These are phyloP conservation scores for Oligia latruncula DNA, from an alignment of 2,888 invertebrate species.

Conservation along the genomic window DNA sequence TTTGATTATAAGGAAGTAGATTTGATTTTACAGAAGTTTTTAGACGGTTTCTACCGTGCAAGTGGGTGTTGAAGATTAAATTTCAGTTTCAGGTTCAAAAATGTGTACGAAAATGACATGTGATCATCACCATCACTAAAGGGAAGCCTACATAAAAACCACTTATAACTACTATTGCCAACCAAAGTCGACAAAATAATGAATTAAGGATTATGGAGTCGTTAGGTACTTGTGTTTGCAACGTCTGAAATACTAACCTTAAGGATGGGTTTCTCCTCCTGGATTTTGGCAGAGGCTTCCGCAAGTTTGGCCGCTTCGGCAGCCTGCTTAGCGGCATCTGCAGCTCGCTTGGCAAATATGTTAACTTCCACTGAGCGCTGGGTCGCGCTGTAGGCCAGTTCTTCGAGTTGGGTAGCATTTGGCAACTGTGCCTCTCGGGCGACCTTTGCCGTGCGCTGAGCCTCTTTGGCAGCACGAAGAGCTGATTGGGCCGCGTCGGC, in stretches of 20 bases:
- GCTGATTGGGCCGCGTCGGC: neutral
- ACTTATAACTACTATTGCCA: neutral
- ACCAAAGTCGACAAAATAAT: neutral
- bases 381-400: neutral
- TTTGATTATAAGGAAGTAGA: neutral
- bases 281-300: too few species aligned
- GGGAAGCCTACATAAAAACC: neutral
- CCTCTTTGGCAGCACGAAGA: neutral
- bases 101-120: too few species aligned
- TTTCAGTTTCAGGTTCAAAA: neutral
- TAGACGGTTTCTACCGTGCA: neutral
- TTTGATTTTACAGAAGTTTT: neutral
- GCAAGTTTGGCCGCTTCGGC: neutral
- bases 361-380: too few species aligned
- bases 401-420: neutral
- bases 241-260: neutral
- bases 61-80: neutral
- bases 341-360: neutral
- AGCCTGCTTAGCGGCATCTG: neutral
- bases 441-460: neutral
- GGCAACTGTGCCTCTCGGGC: neutral
- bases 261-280: neutral
- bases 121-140: neutral
- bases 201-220: neutral
- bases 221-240: neutral